Conservation (phyloP, 2,888 invertebrate genomes). For the Bellardia pandia region DNA sequence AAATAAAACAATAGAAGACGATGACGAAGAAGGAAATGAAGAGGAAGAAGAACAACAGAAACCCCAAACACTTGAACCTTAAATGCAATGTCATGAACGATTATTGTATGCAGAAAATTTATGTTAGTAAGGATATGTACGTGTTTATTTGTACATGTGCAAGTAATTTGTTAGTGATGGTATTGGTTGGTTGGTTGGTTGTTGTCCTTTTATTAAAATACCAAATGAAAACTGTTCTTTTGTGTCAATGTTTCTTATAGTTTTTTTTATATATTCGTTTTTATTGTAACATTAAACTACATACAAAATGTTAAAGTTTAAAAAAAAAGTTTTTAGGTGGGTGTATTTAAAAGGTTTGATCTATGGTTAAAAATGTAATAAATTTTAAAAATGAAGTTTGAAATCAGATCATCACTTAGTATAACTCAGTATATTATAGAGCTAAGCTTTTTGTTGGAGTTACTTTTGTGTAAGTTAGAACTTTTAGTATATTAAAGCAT, state of each 20-base stretch:
- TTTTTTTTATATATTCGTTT: conserved; percentile 2
- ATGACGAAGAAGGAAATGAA: neutral
- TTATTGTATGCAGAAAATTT: conserved; percentile 6
- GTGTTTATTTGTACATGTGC: neutral
- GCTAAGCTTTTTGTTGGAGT: no score
- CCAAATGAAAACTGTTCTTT: neutral
- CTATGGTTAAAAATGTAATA: no score
- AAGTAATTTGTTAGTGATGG: conserved; percentile 4
- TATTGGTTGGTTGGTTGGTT: neutral
- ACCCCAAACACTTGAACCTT: conserved; percentile 43
- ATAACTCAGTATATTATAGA: no score
- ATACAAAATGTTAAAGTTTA: neutral
- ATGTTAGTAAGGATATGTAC: neutral
- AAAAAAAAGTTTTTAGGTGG: no score
- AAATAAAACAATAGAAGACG: conserved; percentile 28
- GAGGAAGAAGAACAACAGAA: conserved; percentile 23
- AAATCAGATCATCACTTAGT: no score
- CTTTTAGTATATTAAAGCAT: no score
- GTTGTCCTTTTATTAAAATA: conserved; percentile 20
- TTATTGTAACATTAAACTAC: neutral
- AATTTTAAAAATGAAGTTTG: no score
- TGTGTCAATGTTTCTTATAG: conserved; percentile 1
- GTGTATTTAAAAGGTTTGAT: no score
- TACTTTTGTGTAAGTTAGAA: no score
- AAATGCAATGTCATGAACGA: conserved; percentile 55